Evolutionary conservation across 1,140 invertebrate genomes (phyloP).

Genomic region (Kradibia gibbosae): DNA sequence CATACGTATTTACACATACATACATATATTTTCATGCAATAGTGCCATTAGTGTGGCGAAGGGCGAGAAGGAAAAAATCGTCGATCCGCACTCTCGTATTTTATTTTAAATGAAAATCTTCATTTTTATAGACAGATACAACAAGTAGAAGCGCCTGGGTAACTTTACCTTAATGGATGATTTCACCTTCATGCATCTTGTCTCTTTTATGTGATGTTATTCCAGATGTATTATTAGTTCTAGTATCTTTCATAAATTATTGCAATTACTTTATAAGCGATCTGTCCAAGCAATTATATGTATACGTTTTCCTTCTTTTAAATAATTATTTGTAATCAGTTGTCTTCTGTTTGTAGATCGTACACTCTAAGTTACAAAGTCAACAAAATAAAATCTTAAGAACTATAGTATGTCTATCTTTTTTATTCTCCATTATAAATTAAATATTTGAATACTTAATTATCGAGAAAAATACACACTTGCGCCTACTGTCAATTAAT

Average conservation of each 20-base stretch:
- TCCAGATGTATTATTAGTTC: conserved; percentile 49
- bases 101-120: conserved; percentile 29
- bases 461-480: not conserved
- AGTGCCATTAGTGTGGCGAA: conserved; percentile 22
- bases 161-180: conserved; percentile 6
- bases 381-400: conserved; percentile 47
- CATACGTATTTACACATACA: no score
- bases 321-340: conserved; percentile 4
- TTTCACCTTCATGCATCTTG: conserved; percentile 1
- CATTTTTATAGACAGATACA: not conserved
- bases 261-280: conserved; percentile 43
- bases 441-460: no score
- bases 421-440: conserved; percentile 10
- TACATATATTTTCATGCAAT: no score
- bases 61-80: not conserved
- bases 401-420: no score
- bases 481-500: not conserved
- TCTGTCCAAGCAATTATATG: not conserved
- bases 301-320: conserved; percentile 5
- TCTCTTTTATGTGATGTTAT: conserved; percentile 26
- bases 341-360: not conserved
- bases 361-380: conserved; percentile 30
- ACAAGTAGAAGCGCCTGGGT: not conserved
- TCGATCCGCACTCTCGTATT: conserved; percentile 27
- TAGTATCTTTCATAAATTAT: conserved; percentile 44